Percentiles rank a stretch among this genome's conserved stretches.
phyloP scores from a whole-genome alignment of 1,140 invertebrate species.

The Gryon sp. region DNA sequence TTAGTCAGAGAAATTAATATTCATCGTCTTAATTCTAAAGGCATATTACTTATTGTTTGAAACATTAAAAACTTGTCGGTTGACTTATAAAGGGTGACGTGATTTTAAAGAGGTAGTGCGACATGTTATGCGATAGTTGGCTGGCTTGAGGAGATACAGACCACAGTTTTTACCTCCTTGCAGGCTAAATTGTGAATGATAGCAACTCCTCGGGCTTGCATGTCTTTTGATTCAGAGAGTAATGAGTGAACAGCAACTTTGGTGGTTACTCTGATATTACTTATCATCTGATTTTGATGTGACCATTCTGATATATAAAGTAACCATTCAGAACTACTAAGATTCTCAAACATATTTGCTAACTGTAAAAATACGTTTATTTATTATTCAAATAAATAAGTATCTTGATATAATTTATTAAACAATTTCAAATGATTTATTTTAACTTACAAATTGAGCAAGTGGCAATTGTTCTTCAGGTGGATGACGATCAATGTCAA shows the following conservation, averaged over 20 bases:
- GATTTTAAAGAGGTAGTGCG: constrained; percentile 36
- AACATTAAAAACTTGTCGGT: constrained; percentile 1
- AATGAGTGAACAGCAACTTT: constrained; percentile 93
- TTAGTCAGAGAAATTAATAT: constrained; percentile 49
- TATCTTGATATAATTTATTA: constrained; percentile 7
- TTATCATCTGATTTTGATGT: constrained; percentile 85
- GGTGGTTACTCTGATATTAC: constrained; percentile 94
- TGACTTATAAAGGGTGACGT: constrained; percentile 33
- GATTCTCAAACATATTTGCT: constrained; percentile 94
- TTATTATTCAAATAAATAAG: constrained; percentile 1
- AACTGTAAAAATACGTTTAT: constrained; percentile 81
- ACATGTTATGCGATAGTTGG: constrained; percentile 48
- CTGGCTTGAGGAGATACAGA: constrained; percentile 84
- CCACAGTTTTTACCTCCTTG: constrained; percentile 98
- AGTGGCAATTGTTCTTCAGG: constrained; percentile 88
- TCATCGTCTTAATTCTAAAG: constrained; percentile 1
- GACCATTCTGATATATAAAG: constrained; percentile 96
- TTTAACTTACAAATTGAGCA: constrained; percentile 87
- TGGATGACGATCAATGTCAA: constrained; percentile 89
- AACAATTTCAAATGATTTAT: constrained; percentile 2
- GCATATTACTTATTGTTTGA: constrained; percentile 6
- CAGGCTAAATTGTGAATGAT: constrained; percentile 94
- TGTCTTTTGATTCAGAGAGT: constrained; percentile 84
- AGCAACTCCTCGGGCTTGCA: constrained; percentile 90
- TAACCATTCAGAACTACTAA: constrained; percentile 94